Conservation (phyloP, 1,140 invertebrate species). For the Apocrypta bakeri region DNA sequence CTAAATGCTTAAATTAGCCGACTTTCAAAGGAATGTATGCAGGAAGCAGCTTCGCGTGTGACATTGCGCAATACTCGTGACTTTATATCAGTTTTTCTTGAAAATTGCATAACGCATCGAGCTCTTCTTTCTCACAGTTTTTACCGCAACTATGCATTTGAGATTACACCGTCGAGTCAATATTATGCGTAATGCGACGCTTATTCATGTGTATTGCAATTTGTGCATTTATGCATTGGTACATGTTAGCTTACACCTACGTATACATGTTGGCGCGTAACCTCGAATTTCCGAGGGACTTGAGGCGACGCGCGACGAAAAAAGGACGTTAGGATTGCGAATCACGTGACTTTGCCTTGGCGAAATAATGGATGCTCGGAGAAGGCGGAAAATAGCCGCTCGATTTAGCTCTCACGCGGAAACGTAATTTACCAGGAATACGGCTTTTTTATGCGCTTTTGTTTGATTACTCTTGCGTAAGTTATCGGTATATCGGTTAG, state of each 20-base stretch:
- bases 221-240: neutral
- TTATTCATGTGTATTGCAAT: too few species aligned
- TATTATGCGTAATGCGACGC: neutral
- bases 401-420: conserved; percentile 26
- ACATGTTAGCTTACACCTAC: too few species aligned
- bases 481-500: neutral
- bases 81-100: conserved; percentile 15
- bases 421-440: conserved; percentile 2
- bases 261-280: neutral
- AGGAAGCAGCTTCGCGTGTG: neutral
- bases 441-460: conserved; percentile 1
- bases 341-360: conserved; percentile 30
- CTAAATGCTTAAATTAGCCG: neutral
- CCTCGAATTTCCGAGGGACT: conserved; percentile 39
- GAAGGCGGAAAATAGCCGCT: conserved; percentile 27
- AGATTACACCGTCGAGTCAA: neutral
- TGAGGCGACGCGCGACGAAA: neutral
- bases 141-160: neutral
- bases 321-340: neutral
- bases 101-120: conserved; percentile 22
- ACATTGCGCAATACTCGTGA: conserved; percentile 5
- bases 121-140: neutral
- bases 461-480: conserved; percentile 5
- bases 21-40: neutral
- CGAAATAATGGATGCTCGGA: conserved; percentile 18